Conservation (phyloP, 2,113 vertebrate species). For the Saccopteryx leptura region DNA sequence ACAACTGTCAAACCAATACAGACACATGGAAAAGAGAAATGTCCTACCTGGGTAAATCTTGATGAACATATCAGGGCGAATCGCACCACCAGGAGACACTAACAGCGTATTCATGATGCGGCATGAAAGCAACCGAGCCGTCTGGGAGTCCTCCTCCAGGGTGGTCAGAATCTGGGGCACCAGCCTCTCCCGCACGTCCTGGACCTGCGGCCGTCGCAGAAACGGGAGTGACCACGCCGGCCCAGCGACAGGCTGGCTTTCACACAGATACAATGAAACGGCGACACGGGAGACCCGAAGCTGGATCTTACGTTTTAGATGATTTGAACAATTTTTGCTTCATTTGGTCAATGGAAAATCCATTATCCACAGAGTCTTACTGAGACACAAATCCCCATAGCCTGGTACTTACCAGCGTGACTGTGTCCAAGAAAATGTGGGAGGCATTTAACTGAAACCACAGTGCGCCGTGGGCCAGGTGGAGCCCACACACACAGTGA, state of each 20-base stretch:
- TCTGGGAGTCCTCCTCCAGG: constrained; percentile 95
- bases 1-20: neutral
- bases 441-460: fast-evolving
- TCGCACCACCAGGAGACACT: constrained; percentile 80
- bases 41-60: constrained; percentile 93
- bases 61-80: constrained; percentile 90
- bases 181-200: constrained; percentile 87
- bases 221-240: neutral
- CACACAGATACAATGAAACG: neutral
- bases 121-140: constrained; percentile 92
- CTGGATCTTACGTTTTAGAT: neutral
- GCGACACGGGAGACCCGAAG: neutral
- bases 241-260: neutral
- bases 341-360: neutral
- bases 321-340: neutral
- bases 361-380: neutral
- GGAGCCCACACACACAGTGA: neutral
- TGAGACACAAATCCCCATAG: neutral
- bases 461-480: neutral
- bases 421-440: fast-evolving
- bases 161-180: constrained; percentile 89
- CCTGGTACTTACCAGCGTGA: fast-evolving
- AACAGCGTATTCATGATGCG: constrained; percentile 89
- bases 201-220: constrained; percentile 85
- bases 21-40: neutral